Percentiles rank a stretch among this genome's conserved stretches.
Conservation (phyloP, 1,140 invertebrate species). For the Drosophila dunni region DNA sequence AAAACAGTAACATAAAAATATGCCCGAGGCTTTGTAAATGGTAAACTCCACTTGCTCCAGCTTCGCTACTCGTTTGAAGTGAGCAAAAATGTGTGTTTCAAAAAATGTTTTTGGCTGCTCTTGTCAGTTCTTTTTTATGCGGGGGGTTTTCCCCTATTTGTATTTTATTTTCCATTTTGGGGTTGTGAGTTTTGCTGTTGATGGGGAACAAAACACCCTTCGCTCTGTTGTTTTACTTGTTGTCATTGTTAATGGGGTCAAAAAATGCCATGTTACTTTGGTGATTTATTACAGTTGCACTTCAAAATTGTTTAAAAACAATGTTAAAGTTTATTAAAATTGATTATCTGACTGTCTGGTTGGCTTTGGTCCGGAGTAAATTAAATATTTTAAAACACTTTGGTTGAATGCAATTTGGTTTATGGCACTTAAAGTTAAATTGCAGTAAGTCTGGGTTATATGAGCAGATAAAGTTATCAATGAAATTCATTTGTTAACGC, state of each 20-base stretch:
- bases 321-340: slow-evolving; percentile 52
- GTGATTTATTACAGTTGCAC: slow-evolving; percentile 52
- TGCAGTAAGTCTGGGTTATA: slow-evolving; percentile 17
- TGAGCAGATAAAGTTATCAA: slow-evolving; percentile 32
- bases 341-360: slow-evolving; percentile 31
- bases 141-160: not conserved
- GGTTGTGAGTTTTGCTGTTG: not conserved
- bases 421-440: slow-evolving; percentile 42
- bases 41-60: slow-evolving; percentile 43
- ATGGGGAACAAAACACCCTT: slow-evolving; percentile 19
- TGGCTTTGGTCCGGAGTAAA: not conserved
- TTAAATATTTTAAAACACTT: slow-evolving; percentile 18
- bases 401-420: not conserved
- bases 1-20: not conserved
- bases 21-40: slow-evolving; percentile 29
- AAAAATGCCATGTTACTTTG: slow-evolving; percentile 16
- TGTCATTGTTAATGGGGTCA: slow-evolving; percentile 60
- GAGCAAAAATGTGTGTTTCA: slow-evolving; percentile 51
- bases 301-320: slow-evolving; percentile 30
- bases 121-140: slow-evolving; percentile 37
- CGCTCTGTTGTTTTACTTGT: slow-evolving; percentile 1
- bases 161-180: not conserved
- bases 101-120: slow-evolving; percentile 47
- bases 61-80: slow-evolving; percentile 53
- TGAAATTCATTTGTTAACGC: slow-evolving; percentile 33